Evolutionary conservation across 2,888 invertebrate genomes (phyloP).

Genomic region (Mythimna pallens): DNA sequence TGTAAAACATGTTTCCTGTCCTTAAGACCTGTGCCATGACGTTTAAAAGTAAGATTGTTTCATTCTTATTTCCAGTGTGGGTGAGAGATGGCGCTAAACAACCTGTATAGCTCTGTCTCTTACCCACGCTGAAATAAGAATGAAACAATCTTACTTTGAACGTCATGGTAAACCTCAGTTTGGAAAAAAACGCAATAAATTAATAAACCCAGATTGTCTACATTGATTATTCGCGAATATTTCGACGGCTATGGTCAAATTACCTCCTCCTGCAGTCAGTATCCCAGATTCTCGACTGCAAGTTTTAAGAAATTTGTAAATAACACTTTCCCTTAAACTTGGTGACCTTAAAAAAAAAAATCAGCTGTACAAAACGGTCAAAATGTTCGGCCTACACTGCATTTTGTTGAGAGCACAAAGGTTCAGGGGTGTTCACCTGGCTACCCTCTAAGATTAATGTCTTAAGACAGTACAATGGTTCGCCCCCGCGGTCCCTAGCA

Average conservation of each 20-base stretch:
- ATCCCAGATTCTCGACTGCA: not conserved
- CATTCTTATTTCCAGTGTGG: too few relatives aligned
- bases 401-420: constrained; percentile 68
- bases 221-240: not conserved
- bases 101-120: too few relatives aligned
- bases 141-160: too few relatives aligned
- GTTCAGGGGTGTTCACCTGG: constrained; percentile 84
- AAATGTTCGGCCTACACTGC: constrained; percentile 35
- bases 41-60: too few relatives aligned
- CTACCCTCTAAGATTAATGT: constrained; percentile 86
- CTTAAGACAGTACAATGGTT: constrained; percentile 82
- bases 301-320: not conserved
- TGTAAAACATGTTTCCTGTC: constrained; percentile 1
- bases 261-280: too few relatives aligned
- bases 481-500: constrained; percentile 78
- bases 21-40: too few relatives aligned
- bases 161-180: too few relatives aligned
- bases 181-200: not conserved
- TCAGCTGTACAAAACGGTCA: constrained; percentile 55
- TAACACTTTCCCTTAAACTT: not conserved
- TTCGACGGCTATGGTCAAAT: not conserved
- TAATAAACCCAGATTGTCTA: too few relatives aligned
- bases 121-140: too few relatives aligned
- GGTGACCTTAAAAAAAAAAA: constrained; percentile 31
- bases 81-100: too few relatives aligned